A percentile compares a stretch with the other conserved stretches of the same genome.
Conservation (phyloP, 2,797 vertebrate species). For the Morelia viridis region DNA sequence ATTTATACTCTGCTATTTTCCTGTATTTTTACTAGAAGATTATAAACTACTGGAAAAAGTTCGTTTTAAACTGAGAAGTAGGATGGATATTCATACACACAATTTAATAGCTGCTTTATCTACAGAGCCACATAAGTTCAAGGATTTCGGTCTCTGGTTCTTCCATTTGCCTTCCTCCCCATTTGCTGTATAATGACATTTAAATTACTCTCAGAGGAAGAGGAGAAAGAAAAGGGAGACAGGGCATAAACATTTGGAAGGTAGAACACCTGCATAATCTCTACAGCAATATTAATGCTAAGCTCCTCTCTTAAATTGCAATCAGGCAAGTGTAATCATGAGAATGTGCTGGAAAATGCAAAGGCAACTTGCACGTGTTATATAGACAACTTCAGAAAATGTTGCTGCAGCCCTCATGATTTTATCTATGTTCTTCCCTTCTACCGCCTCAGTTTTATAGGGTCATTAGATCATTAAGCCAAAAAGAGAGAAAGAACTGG, state of each 20-base stretch:
- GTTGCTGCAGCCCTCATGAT: not conserved
- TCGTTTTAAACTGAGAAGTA: not conserved
- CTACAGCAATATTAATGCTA: not conserved
- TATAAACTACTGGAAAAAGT: not conserved
- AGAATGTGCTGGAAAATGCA: not conserved
- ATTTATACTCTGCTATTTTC: not conserved
- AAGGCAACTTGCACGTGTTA: not conserved
- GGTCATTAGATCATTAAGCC: not conserved
- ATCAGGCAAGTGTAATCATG: not conserved
- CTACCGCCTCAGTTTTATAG: not conserved
- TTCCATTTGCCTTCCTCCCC: not conserved
- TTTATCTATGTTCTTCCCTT: not conserved
- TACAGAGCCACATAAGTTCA: not conserved
- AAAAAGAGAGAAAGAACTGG: no score
- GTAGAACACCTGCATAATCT: no score
- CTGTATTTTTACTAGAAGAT: not conserved
- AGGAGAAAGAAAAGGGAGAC: not conserved
- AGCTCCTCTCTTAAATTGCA: not conserved
- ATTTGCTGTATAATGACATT: not conserved
- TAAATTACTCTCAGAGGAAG: not conserved
- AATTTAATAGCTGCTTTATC: not conserved
- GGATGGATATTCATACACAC: not conserved
- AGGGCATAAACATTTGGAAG: not conserved
- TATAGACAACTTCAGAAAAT: not conserved
- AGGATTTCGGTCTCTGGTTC: not conserved